Evolutionary conservation across 2,888 invertebrate genomes (phyloP), one percentile per base, ranked within the genome.

Genomic region (Heterodera filipjevi): DNA sequence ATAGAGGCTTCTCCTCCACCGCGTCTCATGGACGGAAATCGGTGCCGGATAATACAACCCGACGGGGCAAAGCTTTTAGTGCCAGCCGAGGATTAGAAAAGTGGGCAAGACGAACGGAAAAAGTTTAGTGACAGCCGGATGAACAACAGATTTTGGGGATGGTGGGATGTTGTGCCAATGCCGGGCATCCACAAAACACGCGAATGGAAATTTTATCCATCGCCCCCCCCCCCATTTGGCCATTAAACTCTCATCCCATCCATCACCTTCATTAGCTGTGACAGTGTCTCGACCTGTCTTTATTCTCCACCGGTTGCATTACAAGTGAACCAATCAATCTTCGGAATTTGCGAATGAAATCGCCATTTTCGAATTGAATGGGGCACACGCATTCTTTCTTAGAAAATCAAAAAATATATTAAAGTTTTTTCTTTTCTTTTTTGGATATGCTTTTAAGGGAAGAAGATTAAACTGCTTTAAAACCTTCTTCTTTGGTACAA

Each of bases 81-180:
- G 59, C 59, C 59, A 59, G 59, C 59, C 59, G n/a, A 8, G 59
- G 59, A 59, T 59, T 59, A 59, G 27, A 59, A 59, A 19, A n/a
- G 59, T 10, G 39, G 39, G 39, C n/a, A n/a, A n/a, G n/a, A n/a
- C n/a, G n/a, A 10, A 12, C 39, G 12, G 8, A 39, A 39, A 39
- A 59, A 19, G 19, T 59, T 59, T 59, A 59, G 59, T 59, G 59
- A n/a, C 59, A 59, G 27, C 59, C 59, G 59, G 59, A n/a, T n/a
- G 59, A 59, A n/a, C n/a, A 59, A 8, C 39, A 6, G 39, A 39
- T 59, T 59, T 59, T n/a, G 59, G 19, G 59, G 19, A 10, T 59
- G 59, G 2, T 22, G 39, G 59, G 19, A 27, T n/a, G 8, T 59
- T n/a, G 2, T 22, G 39, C 39, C 39, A 6, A 12, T 39, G 39